Evolutionary conservation across 2,113 vertebrate genomes (phyloP), one percentile per base, ranked within the genome.

Genomic region (Dasyurus viverrinus): DNA sequence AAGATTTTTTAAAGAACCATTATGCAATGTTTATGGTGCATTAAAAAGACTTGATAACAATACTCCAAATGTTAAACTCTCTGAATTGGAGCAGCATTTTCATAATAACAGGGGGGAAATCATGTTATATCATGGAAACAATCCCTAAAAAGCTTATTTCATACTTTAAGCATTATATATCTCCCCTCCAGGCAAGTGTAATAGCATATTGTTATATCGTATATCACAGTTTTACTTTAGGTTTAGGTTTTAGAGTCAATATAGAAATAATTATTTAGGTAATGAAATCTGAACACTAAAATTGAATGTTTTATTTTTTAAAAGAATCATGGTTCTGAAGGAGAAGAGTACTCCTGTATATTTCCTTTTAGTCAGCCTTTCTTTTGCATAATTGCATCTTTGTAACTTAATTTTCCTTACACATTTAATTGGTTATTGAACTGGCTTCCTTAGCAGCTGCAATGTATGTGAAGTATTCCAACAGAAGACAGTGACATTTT

Each of bases 21-120:
- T 98, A 97, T 95, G 92, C 98, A 98, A 98, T 98, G 97, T 97
- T 98, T 95, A 96, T 97, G 14, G 92, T 97, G 90, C 94, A 93
- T 96, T 97, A 98, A 95, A 96, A 98, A 97, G 95, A 94, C 94
- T 57, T 3, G 55, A 95, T 94, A 89, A 94, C 97, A 98, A 97
- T 57, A 97, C 0, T 96, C 95, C 91, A 84, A 93, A 96, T 90
- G 42, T 46, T 95, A 96, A 96, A 94, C 94, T 93, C 95, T 96
- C 91, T 91, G 89, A 96, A 96, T 95, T 10, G 68, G 54, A 95
- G 55, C 94, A 96, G 92, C 19, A 93, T 97, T 98, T 98, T 97
- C 53, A 95, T 91, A 97, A 92, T 89, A 97, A 55, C 4, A 96
- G 46, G 92, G 11, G 95, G 93, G 94, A 16, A 52, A 46, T 68